phyloP scores from a whole-genome alignment of 2,888 invertebrate species.

The Campaea margaritaria region DNA sequence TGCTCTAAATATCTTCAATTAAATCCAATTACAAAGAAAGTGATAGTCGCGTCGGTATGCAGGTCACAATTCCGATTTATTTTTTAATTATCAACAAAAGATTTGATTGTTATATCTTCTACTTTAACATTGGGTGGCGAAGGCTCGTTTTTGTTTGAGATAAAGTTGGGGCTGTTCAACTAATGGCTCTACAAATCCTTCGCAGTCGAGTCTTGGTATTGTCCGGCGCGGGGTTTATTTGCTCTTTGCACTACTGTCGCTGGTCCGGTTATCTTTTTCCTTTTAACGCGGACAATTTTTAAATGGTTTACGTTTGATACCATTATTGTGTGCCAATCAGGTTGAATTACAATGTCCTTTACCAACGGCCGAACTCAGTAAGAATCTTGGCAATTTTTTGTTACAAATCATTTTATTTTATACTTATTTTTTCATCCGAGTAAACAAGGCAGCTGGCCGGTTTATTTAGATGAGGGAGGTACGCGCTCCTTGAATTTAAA shows the following conservation, averaged over 20 bases:
- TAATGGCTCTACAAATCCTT: slow-evolving; percentile 83
- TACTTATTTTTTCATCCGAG: slow-evolving; percentile 63
- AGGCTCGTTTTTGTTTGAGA: slow-evolving; percentile 42
- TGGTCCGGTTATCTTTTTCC: slow-evolving; percentile 69
- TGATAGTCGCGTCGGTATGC: slow-evolving; percentile 61
- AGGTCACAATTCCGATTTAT: slow-evolving; percentile 63
- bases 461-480: slow-evolving; percentile 76
- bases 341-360: slow-evolving; percentile 85
- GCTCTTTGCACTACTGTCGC: slow-evolving; percentile 72
- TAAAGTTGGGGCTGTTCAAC: slow-evolving; percentile 57
- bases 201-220: slow-evolving; percentile 76
- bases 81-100: slow-evolving; percentile 63
- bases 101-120: slow-evolving; percentile 19
- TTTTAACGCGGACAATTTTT: slow-evolving; percentile 82
- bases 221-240: slow-evolving; percentile 77
- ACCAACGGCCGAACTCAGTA: slow-evolving; percentile 75
- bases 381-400: slow-evolving; percentile 77
- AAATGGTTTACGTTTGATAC: slow-evolving; percentile 84
- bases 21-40: slow-evolving; percentile 60
- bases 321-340: slow-evolving; percentile 86
- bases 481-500: slow-evolving; percentile 72
- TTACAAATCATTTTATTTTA: slow-evolving; percentile 78
- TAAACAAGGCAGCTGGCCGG: slow-evolving; percentile 75
- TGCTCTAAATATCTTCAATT: slow-evolving; percentile 49
- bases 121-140: slow-evolving; percentile 38